Evolutionary conservation across 1,140 invertebrate genomes (phyloP).

Genomic region (Mizuhopecten yessoensis): DNA sequence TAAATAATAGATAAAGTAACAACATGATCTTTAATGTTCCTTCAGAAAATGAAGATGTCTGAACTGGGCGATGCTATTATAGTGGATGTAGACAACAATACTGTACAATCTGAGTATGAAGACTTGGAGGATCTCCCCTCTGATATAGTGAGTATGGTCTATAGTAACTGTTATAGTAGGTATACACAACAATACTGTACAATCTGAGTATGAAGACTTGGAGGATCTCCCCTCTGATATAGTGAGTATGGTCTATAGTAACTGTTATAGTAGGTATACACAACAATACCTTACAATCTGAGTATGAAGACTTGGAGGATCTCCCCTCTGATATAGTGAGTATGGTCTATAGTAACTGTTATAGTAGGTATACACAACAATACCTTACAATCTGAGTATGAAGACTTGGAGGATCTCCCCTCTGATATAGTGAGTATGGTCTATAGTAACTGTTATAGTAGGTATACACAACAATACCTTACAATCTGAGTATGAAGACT

Average conservation of each 20-base stretch:
- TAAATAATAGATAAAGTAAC: too few species aligned
- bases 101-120: slow-evolving; percentile 92
- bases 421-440: too few species aligned
- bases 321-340: slow-evolving; percentile 47
- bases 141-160: slow-evolving; percentile 85
- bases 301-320: not conserved
- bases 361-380: too few species aligned
- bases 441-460: too few species aligned
- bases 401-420: too few species aligned
- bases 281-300: not conserved
- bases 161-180: slow-evolving; percentile 89
- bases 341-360: slow-evolving; percentile 35
- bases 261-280: too few species aligned
- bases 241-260: slow-evolving; percentile 72
- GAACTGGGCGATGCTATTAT: slow-evolving; percentile 95
- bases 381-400: not conserved
- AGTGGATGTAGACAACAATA: slow-evolving; percentile 94
- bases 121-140: slow-evolving; percentile 93
- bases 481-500: too few species aligned
- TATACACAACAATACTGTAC: slow-evolving; percentile 93
- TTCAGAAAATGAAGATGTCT: slow-evolving; percentile 87
- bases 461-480: too few species aligned
- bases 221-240: slow-evolving; percentile 91
- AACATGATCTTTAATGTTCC: slow-evolving; percentile 51
- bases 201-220: slow-evolving; percentile 94